Evolutionary conservation across 2,797 vertebrate genomes (phyloP).

Genomic region (Anniella stebbinsi): DNA sequence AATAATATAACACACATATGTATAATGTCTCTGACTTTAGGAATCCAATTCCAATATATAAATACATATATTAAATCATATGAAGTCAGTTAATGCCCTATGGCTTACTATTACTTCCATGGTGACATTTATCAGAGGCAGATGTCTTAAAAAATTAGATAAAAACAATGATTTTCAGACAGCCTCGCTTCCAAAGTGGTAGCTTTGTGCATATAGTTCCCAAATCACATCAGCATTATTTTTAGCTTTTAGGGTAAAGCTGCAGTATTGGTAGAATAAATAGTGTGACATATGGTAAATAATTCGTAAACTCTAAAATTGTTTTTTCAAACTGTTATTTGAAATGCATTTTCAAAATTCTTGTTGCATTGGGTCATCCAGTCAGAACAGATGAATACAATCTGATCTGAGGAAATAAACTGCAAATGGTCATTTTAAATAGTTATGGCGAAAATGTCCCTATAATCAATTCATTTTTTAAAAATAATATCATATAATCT

Average conservation of each 20-base stretch:
- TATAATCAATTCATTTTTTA: too few relatives aligned
- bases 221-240: constrained; percentile 5
- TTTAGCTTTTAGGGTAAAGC: not conserved
- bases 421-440: too few relatives aligned
- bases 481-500: too few relatives aligned
- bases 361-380: too few relatives aligned
- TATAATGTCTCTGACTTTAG: not conserved
- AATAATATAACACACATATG: constrained; percentile 9
- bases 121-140: constrained; percentile 21
- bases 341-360: too few relatives aligned
- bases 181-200: not conserved
- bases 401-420: too few relatives aligned
- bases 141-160: constrained; percentile 10
- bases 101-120: constrained; percentile 10
- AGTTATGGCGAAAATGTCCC: too few relatives aligned
- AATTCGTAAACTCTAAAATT: not conserved
- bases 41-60: not conserved
- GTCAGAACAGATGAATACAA: too few relatives aligned
- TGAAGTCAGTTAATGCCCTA: constrained; percentile 15
- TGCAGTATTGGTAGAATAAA: not conserved
- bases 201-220: not conserved
- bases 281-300: not conserved
- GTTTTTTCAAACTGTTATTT: too few relatives aligned
- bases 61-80: constrained; percentile 23
- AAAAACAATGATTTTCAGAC: constrained; percentile 1